Percentiles rank a stretch among this genome's conserved stretches.
These are phyloP conservation scores for Xiphophorus hellerii DNA, from an alignment of 2,113 vertebrate species.

Conservation along the genomic window DNA sequence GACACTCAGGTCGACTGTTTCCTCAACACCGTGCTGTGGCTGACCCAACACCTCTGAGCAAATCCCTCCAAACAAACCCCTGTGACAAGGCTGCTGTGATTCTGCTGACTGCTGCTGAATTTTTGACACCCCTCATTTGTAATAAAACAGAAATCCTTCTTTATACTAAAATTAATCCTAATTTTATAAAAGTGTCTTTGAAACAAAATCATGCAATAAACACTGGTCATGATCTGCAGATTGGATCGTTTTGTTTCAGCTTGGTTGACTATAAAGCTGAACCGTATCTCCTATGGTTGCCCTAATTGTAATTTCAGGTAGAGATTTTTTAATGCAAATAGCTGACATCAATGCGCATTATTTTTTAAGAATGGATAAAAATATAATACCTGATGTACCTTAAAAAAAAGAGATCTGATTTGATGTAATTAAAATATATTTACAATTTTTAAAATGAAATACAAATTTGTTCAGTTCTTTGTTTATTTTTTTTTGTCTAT, in stretches of 20 bases:
- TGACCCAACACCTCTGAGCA: conserved; percentile 75
- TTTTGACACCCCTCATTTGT: conserved; percentile 21
- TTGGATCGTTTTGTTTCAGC: not conserved
- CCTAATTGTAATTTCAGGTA: not conserved
- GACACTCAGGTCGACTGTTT: conserved; percentile 82
- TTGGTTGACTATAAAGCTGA: not conserved
- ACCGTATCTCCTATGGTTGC: not conserved
- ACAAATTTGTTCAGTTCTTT: too few relatives aligned
- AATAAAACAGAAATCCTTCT: conserved; percentile 1
- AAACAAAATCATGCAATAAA: conserved; percentile 24
- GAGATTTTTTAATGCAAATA: not conserved
- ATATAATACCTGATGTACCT: not conserved
- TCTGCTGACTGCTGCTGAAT: not conserved
- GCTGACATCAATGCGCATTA: not conserved
- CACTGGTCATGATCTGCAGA: not conserved
- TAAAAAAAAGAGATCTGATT: not conserved
- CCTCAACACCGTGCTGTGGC: conserved; percentile 80
- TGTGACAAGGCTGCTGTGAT: not conserved
- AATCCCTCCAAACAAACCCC: not conserved
- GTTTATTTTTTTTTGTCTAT: too few relatives aligned
- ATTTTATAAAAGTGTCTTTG: conserved; percentile 12
- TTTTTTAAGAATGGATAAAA: not conserved
- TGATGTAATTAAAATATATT: too few relatives aligned
- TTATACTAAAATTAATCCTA: not conserved
- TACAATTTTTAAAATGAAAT: too few relatives aligned